phyloP scores from a whole-genome alignment of 2,888 invertebrate genomes.

The Caenorhabditis becei region DNA sequence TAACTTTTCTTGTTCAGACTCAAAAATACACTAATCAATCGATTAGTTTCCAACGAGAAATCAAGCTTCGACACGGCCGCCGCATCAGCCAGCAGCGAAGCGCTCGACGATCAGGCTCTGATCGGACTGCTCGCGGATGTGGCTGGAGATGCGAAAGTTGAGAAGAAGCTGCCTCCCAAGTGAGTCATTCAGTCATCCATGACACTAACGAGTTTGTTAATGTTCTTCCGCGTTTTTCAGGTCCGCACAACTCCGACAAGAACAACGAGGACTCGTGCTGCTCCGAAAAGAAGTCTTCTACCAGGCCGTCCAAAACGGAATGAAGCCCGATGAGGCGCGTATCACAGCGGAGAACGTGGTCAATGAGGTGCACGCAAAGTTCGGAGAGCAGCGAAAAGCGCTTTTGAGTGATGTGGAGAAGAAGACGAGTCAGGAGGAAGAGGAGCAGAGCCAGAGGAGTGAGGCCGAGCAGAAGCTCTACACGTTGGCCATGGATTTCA shows the following conservation, averaged over 20 bases:
- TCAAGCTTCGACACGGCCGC: conserved; percentile 71
- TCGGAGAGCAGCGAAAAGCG: conserved; percentile 60
- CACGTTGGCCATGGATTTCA: conserved; percentile 64
- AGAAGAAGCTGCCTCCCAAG: conserved; percentile 50
- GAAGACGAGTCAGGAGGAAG: conserved; percentile 44
- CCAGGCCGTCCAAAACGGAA: conserved; percentile 75
- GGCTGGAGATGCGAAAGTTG: conserved; percentile 52
- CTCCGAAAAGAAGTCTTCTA: conserved; percentile 76
- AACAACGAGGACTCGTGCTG: conserved; percentile 60
- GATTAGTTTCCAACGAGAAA: conserved; percentile 70
- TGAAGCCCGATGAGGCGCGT: conserved; percentile 66
- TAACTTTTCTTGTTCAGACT: conserved; percentile 35
- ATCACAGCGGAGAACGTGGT: conserved; percentile 69
- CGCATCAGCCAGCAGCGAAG: conserved; percentile 65
- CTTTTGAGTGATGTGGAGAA: conserved; percentile 44
- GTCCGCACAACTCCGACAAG: conserved; percentile 51
- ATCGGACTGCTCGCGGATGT: conserved; percentile 59
- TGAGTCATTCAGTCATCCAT: conserved; percentile 2
- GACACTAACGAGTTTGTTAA: neutral
- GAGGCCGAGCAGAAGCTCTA: conserved; percentile 72
- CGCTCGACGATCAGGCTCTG: conserved; percentile 68
- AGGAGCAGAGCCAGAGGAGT: conserved; percentile 40
- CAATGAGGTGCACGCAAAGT: conserved; percentile 62
- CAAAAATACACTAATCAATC: conserved; percentile 67
- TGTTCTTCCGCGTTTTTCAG: conserved; percentile 18